Evolutionary conservation across 1,140 invertebrate species (phyloP), one percentile per base, ranked within the genome.

Genomic region (Adelges cooleyi): DNA sequence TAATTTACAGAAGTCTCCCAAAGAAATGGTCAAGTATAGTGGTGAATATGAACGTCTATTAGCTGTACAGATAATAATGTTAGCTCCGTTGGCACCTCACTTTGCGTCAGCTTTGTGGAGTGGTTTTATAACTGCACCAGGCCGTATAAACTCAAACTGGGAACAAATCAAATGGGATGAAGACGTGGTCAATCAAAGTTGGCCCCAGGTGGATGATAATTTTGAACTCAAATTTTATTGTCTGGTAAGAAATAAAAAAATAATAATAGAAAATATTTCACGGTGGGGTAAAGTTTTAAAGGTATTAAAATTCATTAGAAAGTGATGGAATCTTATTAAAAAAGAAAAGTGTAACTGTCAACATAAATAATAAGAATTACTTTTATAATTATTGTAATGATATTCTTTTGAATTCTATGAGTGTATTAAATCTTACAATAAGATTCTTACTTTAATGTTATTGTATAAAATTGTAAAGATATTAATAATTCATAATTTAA

Each of bases 51-150:
- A 94, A 75, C 74, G 82, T 69, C 82, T 87, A 11, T 76, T 96
- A 52, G 87, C 83, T 17, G 75, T 78, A 13, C 82, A 90, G 70
- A 81, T 96, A 50, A 87, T 95, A 65, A 86, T 94, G 82, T 71
- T 95, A 3, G 81, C 88, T 3, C 92, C 92, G 0, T 78, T 96
- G 68, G 85, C 86, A 5, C 93, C 94, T 9, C 87, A 92, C 74
- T 95, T 95, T 74, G 83, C 89, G 10, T 90, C 86, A 1, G 90
- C 95, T 76, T 75, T 95, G 29, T 97, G 93, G 94, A 77, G 81
- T 29, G 89, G 83, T 33, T 85, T 93, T 71, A 72, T 80, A 18
- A 78, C 79, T 1, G 81, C 81, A 9, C 79, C 81, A 5, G 75
- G 82, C 67, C 77, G 80, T 72, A 70, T 81, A 17, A 75, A 76